Evolutionary conservation across 2,888 invertebrate genomes (phyloP).

Genomic region (Branchellion lobata): DNA sequence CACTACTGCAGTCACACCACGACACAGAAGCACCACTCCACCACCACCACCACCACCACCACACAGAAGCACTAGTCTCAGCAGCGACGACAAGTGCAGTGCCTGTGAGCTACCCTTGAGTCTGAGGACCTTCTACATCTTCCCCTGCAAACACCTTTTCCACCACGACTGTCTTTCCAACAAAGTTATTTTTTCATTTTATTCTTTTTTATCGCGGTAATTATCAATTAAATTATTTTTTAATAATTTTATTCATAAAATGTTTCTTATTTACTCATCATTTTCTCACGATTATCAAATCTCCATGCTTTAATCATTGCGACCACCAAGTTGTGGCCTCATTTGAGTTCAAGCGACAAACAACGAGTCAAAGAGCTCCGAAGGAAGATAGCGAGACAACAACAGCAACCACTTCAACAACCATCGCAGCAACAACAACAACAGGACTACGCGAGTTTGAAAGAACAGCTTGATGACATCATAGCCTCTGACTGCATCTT

Average conservation of each 20-base stretch:
- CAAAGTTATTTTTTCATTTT: conserved; percentile 57
- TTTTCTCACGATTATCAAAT: neutral
- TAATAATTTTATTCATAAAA: neutral
- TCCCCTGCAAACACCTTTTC: conserved; percentile 91
- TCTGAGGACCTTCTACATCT: conserved; percentile 85
- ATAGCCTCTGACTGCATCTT: conserved; percentile 87
- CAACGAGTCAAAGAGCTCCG: conserved; percentile 64
- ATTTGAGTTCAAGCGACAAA: conserved; percentile 67
- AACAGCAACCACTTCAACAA: neutral
- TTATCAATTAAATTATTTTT: neutral
- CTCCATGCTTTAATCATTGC: no score
- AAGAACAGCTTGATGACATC: conserved; percentile 82
- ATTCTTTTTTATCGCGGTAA: neutral
- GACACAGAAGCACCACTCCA: no score
- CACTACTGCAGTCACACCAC: no score
- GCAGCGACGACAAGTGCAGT: conserved; percentile 73
- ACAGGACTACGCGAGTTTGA: conserved; percentile 54
- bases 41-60: neutral
- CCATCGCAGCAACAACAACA: neutral
- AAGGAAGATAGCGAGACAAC: conserved; percentile 55
- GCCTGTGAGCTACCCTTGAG: conserved; percentile 79
- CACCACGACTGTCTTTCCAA: conserved; percentile 86
- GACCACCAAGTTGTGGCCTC: conserved; percentile 68
- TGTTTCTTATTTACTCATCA: no score
- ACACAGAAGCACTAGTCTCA: conserved; percentile 64